Evolutionary conservation across 2,888 invertebrate genomes (phyloP).

Genomic region (Smittia aterrima): DNA sequence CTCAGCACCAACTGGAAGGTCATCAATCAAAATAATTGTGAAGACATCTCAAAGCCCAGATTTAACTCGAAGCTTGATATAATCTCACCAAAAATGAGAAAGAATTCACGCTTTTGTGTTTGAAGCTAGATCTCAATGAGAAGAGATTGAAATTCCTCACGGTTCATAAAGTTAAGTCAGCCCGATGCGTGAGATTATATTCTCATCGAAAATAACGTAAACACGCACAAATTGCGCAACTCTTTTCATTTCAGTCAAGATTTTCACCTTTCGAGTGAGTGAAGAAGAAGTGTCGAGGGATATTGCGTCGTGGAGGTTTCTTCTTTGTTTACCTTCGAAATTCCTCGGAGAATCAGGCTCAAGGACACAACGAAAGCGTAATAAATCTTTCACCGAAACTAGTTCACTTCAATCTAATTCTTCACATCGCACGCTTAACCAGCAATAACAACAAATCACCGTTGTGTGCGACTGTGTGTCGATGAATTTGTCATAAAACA

Average conservation of each 20-base stretch:
- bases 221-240: slow-evolving; percentile 29
- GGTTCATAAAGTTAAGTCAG: background rate
- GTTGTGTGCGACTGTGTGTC: background rate
- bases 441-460: background rate
- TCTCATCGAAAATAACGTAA: background rate
- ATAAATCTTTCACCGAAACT: slow-evolving; percentile 1
- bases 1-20: too few relatives aligned
- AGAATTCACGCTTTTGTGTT: too few relatives aligned
- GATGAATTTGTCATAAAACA: slow-evolving; percentile 3
- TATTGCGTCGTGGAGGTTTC: background rate
- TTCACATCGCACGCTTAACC: background rate
- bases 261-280: background rate
- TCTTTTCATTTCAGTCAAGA: background rate
- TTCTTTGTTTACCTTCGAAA: background rate
- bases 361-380: background rate
- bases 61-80: too few relatives aligned
- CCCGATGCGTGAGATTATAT: background rate
- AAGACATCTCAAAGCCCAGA: too few relatives aligned
- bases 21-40: too few relatives aligned
- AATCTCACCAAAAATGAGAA: too few relatives aligned
- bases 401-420: background rate
- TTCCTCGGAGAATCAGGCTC: background rate
- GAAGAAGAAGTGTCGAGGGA: background rate
- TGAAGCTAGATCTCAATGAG: background rate
- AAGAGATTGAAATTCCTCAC: background rate